A percentile compares a stretch with the other conserved stretches of the same genome.
Evolutionary conservation across 2,888 invertebrate genomes (phyloP).

Genomic region (Folsomia manolachei): DNA sequence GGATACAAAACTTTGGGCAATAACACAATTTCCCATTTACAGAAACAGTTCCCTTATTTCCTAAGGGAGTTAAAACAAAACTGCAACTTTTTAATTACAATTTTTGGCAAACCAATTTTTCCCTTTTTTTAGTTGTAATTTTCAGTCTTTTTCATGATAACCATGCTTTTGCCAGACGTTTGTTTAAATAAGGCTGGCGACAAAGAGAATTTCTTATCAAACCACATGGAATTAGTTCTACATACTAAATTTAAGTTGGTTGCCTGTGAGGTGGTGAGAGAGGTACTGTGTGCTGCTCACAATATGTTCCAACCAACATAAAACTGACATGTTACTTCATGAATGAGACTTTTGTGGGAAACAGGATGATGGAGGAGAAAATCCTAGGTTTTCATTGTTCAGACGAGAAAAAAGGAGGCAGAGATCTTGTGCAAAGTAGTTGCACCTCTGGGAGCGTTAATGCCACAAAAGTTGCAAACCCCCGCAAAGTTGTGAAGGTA

Average conservation of each 20-base stretch:
- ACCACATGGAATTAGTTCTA: background rate
- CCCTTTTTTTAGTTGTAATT: background rate
- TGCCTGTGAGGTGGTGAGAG: too few relatives aligned
- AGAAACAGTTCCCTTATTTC: background rate
- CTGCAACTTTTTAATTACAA: background rate
- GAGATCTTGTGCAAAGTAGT: slow-evolving; percentile 14
- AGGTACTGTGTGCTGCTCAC: too few relatives aligned
- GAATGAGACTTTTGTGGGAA: slow-evolving; percentile 2
- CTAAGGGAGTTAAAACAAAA: background rate
- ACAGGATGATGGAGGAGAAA: background rate
- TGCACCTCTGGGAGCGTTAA: slow-evolving; percentile 11
- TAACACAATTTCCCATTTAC: background rate
- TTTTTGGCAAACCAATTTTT: background rate
- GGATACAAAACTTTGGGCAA: background rate
- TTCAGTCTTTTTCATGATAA: too few relatives aligned
- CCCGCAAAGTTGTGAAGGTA: background rate
- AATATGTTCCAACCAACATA: background rate
- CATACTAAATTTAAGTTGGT: too few relatives aligned
- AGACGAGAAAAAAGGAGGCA: slow-evolving; percentile 8
- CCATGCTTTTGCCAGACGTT: too few relatives aligned
- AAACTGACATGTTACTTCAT: slow-evolving; percentile 1
- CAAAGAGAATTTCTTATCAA: background rate
- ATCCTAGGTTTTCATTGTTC: background rate
- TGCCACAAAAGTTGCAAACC: slow-evolving; percentile 15
- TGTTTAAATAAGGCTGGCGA: too few relatives aligned